Evolutionary conservation across 2,888 invertebrate genomes (phyloP).

Genomic region (Drosophila ustulata): DNA sequence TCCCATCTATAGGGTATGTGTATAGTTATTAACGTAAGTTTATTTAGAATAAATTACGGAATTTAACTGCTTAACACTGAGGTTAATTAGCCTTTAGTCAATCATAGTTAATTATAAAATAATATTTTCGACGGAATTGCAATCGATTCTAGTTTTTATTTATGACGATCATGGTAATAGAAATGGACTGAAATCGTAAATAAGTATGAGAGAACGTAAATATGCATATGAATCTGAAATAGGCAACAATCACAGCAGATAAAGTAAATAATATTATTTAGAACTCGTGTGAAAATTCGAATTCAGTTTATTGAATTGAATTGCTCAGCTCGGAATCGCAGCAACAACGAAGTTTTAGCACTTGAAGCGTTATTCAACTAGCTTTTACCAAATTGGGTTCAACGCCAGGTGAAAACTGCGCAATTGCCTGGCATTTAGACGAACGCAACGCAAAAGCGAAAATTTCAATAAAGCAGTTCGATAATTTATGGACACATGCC

Average conservation of each 20-base stretch:
- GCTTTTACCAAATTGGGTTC: conserved; percentile 59
- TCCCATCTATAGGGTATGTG: neutral
- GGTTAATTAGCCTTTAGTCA: conserved; percentile 1
- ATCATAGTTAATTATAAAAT: conserved; percentile 5
- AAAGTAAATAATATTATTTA: neutral
- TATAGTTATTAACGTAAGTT: neutral
- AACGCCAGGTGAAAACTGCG: conserved; percentile 54
- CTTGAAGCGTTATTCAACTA: conserved; percentile 38
- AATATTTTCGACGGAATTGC: neutral
- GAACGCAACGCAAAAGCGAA: conserved; percentile 29
- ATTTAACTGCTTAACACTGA: conserved; percentile 4
- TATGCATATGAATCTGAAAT: too few relatives aligned
- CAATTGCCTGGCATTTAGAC: conserved; percentile 34
- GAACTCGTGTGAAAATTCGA: conserved; percentile 1
- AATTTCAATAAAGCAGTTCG: conserved; percentile 50
- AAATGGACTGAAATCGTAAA: neutral
- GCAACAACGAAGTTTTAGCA: conserved; percentile 17
- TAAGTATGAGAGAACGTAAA: neutral
- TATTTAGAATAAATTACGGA: too few relatives aligned
- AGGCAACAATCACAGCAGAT: neutral
- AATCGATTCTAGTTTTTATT: neutral
- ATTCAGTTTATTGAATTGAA: neutral
- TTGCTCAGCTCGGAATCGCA: neutral
- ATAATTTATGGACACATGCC: conserved; percentile 66
- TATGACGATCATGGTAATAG: neutral